Base-by-base conservation (phyloP, 2,888 invertebrate species). In the Stenichneumon culpator region DNA sequence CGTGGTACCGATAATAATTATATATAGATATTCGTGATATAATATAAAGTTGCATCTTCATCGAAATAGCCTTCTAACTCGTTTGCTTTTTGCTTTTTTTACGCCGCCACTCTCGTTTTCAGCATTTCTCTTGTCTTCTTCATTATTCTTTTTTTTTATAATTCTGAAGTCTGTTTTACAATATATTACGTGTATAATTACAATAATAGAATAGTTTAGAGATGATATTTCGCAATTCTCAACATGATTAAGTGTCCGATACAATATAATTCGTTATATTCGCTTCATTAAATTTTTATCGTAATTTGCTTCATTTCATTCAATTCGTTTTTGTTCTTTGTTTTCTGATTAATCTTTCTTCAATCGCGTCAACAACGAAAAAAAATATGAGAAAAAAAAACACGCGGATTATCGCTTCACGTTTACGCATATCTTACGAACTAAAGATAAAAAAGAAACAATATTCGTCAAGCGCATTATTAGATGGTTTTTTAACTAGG, bases 1-100 rank as follows among this genome's bases (percentile, higher is more conserved):
- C 89, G 92, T 91, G 90, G 86, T 91, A 88, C 89, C 89, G 90
- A 88, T 91, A 91, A 82, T 82, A 85, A 85, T 85, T 79, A 89
- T 90, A 91, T 89, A 90, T 92, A 92, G 89, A 91, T 92, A 92
- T 90, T 90, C 89, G 89, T 89, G 88, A 90, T 91, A 91, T 92
- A 92, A 91, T 91, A 92, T 93, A 92, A 92, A 92, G 92, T 91
- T 91, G 90, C 91, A 91, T 90, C 89, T 89, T 89, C 88, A 89
- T 91, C 89, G 87, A 91, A 86, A 88, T 82, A 80, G 74, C 79
- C 60, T 83, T 82, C 82, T 81, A 84, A 83, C 82, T 52, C 87
- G 83, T 89, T 87, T 32, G 14, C 44, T 44, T 14, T 57, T 57
- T 57, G n/a, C 19, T 54, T 52, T 54, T 22, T 44, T 57, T 3